Percentiles rank a stretch among this genome's conserved stretches.
Evolutionary conservation across 2,797 vertebrate genomes (phyloP).

Genomic region (Oceanodroma leucorhoa): DNA sequence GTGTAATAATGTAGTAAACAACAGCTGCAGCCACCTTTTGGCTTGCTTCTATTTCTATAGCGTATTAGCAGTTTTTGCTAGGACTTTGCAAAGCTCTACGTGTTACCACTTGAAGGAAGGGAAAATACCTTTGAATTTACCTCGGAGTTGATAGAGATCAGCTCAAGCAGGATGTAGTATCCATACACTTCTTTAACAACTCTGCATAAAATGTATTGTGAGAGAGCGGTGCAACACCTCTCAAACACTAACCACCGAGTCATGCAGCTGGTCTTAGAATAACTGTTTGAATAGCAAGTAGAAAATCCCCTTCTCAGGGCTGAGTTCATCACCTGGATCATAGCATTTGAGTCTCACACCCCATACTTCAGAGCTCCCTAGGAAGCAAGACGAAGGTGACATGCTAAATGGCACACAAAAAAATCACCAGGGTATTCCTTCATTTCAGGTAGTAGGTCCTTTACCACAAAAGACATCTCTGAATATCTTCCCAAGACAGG

Average conservation of each 20-base stretch:
- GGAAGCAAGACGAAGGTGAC: neutral
- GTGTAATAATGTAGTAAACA: neutral
- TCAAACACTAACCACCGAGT: neutral
- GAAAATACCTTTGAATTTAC: neutral
- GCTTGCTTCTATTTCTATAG: constrained; percentile 10
- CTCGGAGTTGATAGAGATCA: neutral
- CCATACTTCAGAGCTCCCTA: neutral
- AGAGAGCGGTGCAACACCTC: neutral
- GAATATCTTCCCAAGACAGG: neutral
- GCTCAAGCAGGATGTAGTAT: neutral
- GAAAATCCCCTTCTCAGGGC: neutral
- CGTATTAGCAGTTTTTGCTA: neutral
- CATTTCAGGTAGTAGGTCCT: neutral
- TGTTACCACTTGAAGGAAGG: neutral
- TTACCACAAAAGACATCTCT: neutral
- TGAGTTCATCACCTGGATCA: neutral
- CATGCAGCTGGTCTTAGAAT: neutral
- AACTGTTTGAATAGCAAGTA: neutral
- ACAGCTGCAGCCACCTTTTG: constrained; percentile 53
- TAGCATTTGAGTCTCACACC: neutral
- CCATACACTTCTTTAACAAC: neutral
- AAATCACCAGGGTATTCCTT: neutral
- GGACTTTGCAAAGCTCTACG: neutral
- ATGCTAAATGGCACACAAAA: neutral
- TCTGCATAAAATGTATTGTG: neutral